Evolutionary conservation across 2,888 invertebrate genomes (phyloP).

Genomic region (Meiosimyza decipiens): DNA sequence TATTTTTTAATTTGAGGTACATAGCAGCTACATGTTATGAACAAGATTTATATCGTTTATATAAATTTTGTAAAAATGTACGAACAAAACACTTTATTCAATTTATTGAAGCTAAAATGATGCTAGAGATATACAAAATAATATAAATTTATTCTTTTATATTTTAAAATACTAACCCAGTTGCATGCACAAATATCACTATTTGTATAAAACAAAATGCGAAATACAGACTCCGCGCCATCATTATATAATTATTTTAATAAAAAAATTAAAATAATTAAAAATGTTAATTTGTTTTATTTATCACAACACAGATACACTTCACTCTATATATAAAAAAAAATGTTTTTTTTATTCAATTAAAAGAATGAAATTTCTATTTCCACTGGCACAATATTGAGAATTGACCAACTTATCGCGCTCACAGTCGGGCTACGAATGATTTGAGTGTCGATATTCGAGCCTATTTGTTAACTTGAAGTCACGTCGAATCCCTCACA

Average conservation of each 20-base stretch:
- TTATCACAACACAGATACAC: not conserved
- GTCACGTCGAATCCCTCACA: not conserved
- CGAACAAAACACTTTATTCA: not conserved
- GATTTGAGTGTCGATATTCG: slow-evolving; percentile 9
- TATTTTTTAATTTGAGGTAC: too few species aligned
- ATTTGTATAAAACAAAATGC: slow-evolving; percentile 51
- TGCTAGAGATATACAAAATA: not conserved
- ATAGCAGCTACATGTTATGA: too few species aligned
- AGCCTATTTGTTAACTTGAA: slow-evolving; percentile 21
- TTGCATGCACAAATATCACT: slow-evolving; percentile 49
- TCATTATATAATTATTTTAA: slow-evolving; percentile 37
- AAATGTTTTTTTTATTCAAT: slow-evolving; percentile 1
- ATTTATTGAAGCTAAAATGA: not conserved
- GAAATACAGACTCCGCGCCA: slow-evolving; percentile 50
- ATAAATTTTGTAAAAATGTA: too few species aligned
- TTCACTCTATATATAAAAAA: slow-evolving; percentile 9
- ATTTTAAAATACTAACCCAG: slow-evolving; percentile 52
- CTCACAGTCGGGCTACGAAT: slow-evolving; percentile 35
- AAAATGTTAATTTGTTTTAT: slow-evolving; percentile 12
- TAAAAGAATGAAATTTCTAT: not conserved
- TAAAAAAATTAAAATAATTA: slow-evolving; percentile 9
- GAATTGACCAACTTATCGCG: slow-evolving; percentile 20
- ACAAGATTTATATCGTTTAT: not conserved
- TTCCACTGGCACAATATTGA: not conserved
- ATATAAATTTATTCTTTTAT: too few species aligned